phyloP scores from a whole-genome alignment of 92 coral and sea anemone species.

The Phenganax subtilis region DNA sequence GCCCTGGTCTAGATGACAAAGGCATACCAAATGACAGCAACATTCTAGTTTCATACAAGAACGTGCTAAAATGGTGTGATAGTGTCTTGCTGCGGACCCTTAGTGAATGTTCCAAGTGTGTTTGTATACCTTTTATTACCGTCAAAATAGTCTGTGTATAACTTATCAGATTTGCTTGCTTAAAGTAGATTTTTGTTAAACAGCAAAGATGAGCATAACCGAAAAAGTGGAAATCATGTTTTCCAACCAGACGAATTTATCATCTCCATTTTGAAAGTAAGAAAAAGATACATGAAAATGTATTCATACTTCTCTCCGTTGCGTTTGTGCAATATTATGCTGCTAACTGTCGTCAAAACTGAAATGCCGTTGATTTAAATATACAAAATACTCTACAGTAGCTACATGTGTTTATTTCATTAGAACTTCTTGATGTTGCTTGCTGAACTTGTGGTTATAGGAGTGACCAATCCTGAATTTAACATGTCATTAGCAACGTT shows the following conservation, averaged over 20 bases:
- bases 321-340: not conserved
- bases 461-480: slow-evolving; percentile 15
- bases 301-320: not conserved
- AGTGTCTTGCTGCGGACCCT: slow-evolving; percentile 62
- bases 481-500: slow-evolving; percentile 22
- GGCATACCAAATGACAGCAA: slow-evolving; percentile 9
- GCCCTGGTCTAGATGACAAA: slow-evolving; percentile 54
- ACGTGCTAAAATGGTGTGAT: slow-evolving; percentile 65
- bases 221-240: slow-evolving; percentile 6
- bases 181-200: not conserved
- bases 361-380: not conserved
- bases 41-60: slow-evolving; percentile 4
- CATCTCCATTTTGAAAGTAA: slow-evolving; percentile 26
- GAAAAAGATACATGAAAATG: not conserved
- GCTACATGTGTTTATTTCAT: not conserved
- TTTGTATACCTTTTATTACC: not conserved
- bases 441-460: slow-evolving; percentile 22
- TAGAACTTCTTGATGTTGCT: slow-evolving; percentile 7
- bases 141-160: no score
- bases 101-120: slow-evolving; percentile 16
- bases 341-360: not conserved
- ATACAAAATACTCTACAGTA: no score
- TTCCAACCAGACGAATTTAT: slow-evolving; percentile 22
- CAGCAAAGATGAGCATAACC: not conserved
- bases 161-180: not conserved